phyloP scores from a whole-genome alignment of 2,888 invertebrate genomes.

The Actias luna region DNA sequence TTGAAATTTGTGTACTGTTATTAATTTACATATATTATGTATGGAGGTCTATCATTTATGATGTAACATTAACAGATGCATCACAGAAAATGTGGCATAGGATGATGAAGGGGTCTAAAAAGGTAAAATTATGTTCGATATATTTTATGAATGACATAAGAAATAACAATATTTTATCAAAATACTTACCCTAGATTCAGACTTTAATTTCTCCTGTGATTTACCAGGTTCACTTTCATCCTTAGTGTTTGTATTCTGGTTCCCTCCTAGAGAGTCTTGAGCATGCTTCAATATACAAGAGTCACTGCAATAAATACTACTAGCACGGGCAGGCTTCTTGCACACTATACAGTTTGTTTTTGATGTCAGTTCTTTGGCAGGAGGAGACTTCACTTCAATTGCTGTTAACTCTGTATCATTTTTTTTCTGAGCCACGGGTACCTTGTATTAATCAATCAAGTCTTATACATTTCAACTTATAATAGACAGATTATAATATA shows the following conservation, averaged over 20 bases:
- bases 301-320: constrained; percentile 94
- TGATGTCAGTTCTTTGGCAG: constrained; percentile 41
- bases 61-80: too few species aligned
- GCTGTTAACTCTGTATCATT: constrained; percentile 32
- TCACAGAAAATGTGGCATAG: too few species aligned
- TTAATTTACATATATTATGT: too few species aligned
- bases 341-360: constrained; percentile 88
- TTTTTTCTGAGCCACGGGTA: constrained; percentile 35
- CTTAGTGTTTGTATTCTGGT: constrained; percentile 44
- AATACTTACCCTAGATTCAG: constrained; percentile 66
- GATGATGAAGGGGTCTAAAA: too few species aligned
- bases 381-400: constrained; percentile 28
- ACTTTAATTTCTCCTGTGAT: constrained; percentile 53
- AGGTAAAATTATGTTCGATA: too few species aligned
- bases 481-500: neutral
- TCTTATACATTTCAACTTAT: neutral
- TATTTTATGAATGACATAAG: too few species aligned
- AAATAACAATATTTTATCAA: neutral
- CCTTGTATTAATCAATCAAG: constrained; percentile 23
- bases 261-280: constrained; percentile 82
- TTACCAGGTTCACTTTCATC: constrained; percentile 48
- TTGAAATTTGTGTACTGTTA: too few species aligned
- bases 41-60: too few species aligned
- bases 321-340: constrained; percentile 87
- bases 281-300: constrained; percentile 93